Evolutionary conservation across 1,140 invertebrate species (phyloP).

Genomic region (Homarus americanus): DNA sequence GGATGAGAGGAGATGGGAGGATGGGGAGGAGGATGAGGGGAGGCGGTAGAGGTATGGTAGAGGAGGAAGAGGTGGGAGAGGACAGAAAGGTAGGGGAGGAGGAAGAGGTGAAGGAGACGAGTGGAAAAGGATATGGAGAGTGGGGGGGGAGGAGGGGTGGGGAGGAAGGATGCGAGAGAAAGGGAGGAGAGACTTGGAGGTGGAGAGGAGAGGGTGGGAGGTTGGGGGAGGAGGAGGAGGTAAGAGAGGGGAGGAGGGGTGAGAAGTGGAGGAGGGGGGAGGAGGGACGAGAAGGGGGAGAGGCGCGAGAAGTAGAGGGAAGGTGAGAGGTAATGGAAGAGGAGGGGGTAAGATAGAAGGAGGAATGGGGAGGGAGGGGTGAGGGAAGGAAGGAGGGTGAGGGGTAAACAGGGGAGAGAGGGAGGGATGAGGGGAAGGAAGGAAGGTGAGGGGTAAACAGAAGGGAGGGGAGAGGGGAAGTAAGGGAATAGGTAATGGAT

Average conservation of each 20-base stretch:
- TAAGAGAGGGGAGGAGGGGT: not conserved
- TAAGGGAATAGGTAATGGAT: no score
- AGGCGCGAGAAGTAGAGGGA: not conserved
- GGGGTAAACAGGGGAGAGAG: not conserved
- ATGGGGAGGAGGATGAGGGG: not conserved
- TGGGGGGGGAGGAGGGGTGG: not conserved
- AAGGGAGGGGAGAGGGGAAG: not conserved
- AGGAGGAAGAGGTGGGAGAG: slow-evolving; percentile 7
- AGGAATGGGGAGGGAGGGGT: not conserved
- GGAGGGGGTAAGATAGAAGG: not conserved
- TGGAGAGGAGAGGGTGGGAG: not conserved
- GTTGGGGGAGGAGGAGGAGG: not conserved
- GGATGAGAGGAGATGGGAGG: not conserved
- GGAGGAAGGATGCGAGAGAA: slow-evolving; percentile 7
- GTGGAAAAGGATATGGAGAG: not conserved
- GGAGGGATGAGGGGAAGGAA: not conserved
- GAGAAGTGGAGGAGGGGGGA: not conserved
- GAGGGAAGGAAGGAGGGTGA: not conserved
- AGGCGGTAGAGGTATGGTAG: not conserved
- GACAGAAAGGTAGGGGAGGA: not conserved
- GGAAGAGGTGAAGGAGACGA: not conserved
- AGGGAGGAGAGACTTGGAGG: no score
- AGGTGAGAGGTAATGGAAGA: not conserved
- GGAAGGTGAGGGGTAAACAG: not conserved
- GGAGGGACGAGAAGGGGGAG: slow-evolving; percentile 1